These are phyloP conservation scores for Larimichthys polyactis DNA, from an alignment of 2,113 vertebrate species.

Conservation along the genomic window DNA sequence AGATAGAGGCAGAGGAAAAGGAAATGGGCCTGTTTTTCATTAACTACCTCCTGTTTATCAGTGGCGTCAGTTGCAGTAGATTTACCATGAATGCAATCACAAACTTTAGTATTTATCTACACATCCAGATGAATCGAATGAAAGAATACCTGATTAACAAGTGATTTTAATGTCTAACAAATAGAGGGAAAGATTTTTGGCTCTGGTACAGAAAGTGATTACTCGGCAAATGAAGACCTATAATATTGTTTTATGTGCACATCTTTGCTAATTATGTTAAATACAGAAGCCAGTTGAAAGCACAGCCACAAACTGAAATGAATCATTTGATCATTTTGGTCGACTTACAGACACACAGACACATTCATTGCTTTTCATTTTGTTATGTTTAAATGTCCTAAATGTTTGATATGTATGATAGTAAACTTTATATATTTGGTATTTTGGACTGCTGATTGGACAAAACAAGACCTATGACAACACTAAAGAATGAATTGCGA, in stretches of 20 bases:
- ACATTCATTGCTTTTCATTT: not conserved
- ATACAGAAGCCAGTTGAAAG: not conserved
- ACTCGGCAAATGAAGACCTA: not conserved
- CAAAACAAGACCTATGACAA: not conserved
- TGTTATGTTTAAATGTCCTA: not conserved
- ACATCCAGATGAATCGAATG: slow-evolving; percentile 28
- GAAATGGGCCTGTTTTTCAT: slow-evolving; percentile 62
- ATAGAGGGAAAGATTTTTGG: not conserved
- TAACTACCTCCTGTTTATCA: slow-evolving; percentile 57
- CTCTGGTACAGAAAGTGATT: slow-evolving; percentile 3
- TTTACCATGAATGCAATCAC: slow-evolving; percentile 59
- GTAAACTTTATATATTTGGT: not conserved
- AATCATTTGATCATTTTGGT: not conserved
- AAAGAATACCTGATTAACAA: slow-evolving; percentile 37
- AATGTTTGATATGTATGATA: not conserved
- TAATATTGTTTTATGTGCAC: too few relatives aligned
- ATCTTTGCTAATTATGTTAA: not conserved
- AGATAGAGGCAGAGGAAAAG: slow-evolving; percentile 33
- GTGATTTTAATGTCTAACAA: not conserved
- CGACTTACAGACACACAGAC: not conserved
- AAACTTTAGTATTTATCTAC: slow-evolving; percentile 48
- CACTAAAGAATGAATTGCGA: rapidly evolving
- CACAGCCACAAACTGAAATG: not conserved
- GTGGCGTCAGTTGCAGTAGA: slow-evolving; percentile 54
- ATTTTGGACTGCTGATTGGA: not conserved